Percentiles rank a stretch among this genome's conserved stretches.
phyloP scores from a whole-genome alignment of 2,113 vertebrate species.

The Desmodus rotundus region DNA sequence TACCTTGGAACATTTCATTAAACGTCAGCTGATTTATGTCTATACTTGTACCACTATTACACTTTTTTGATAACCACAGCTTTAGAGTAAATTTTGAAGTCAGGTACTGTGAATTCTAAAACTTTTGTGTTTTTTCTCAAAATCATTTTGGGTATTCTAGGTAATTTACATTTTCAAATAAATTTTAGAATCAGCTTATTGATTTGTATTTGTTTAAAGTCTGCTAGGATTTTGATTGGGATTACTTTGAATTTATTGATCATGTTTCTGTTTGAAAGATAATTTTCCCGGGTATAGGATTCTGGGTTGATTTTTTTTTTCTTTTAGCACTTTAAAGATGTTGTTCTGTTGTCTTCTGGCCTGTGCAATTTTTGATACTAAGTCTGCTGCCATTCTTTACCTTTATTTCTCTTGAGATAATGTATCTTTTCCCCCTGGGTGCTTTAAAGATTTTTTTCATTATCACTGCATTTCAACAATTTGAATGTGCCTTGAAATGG shows the following conservation, averaged over 20 bases:
- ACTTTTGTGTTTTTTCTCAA: background rate
- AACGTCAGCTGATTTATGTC: background rate
- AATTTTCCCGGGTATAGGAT: background rate
- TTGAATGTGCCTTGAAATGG: background rate
- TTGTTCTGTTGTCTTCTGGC: background rate
- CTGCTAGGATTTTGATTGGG: background rate
- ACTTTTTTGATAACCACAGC: background rate
- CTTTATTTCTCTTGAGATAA: background rate
- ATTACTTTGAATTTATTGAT: background rate
- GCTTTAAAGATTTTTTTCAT: background rate
- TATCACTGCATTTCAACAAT: background rate
- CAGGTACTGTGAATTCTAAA: background rate
- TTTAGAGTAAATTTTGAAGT: background rate
- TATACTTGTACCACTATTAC: background rate
- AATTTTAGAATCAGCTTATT: background rate
- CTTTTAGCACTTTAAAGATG: background rate
- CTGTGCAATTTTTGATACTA: background rate
- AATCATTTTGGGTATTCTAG: background rate
- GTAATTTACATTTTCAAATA: background rate
- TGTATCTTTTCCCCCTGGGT: background rate
- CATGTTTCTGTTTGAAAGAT: background rate
- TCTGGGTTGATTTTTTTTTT: background rate
- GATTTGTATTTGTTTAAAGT: background rate
- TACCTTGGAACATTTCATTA: background rate
- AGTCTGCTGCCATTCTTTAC: background rate